Evolutionary conservation across 2,113 vertebrate species (phyloP).

Genomic region (Trematocara zebra): DNA sequence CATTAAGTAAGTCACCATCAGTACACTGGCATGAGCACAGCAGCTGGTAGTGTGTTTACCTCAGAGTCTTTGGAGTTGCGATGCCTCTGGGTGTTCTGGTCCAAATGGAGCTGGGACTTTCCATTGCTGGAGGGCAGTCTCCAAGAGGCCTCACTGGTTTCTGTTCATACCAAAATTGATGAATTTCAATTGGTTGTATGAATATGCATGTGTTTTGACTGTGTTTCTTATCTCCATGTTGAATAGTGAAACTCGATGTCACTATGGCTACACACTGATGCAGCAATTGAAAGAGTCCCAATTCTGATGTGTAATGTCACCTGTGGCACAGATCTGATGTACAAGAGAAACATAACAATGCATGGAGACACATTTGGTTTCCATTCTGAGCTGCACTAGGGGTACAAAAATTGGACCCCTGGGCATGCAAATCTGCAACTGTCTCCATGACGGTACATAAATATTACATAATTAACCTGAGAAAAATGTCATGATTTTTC

Average conservation of each 20-base stretch:
- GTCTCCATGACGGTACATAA: slow-evolving; percentile 28
- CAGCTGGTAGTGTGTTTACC: neutral
- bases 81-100: neutral
- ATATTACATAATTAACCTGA: slow-evolving; percentile 50
- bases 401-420: slow-evolving; percentile 29
- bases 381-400: slow-evolving; percentile 8
- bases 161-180: neutral
- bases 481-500: neutral
- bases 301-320: neutral
- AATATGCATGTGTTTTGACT: neutral
- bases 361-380: slow-evolving; percentile 22
- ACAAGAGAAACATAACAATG: neutral
- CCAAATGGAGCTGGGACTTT: neutral
- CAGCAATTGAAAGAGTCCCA: neutral
- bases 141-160: neutral
- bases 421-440: slow-evolving; percentile 30
- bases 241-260: neutral
- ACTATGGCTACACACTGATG: neutral
- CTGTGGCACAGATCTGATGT: neutral
- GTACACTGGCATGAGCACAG: neutral
- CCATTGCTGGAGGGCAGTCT: neutral
- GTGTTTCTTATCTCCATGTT: neutral
- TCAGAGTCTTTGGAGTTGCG: neutral
- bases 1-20: neutral
- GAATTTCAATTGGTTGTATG: neutral